phyloP scores from a whole-genome alignment of 2,113 vertebrate species.

The Lontra canadensis region DNA sequence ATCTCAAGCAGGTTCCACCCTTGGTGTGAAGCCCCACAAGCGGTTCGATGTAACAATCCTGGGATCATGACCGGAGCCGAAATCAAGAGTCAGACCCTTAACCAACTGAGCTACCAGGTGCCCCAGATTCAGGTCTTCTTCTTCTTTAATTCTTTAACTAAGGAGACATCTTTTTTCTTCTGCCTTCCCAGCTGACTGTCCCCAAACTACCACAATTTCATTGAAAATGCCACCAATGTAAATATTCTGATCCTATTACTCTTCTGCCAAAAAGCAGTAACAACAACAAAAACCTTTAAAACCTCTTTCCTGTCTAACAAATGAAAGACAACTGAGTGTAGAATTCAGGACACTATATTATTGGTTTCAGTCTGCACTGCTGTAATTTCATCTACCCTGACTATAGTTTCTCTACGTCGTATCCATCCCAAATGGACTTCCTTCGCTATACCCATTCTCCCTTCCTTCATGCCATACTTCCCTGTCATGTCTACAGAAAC shows the following conservation, averaged over 20 bases:
- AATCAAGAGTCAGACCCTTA: not conserved
- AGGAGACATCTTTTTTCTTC: not conserved
- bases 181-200: not conserved
- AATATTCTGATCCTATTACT: not conserved
- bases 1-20: not conserved
- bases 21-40: not conserved
- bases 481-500: not conserved
- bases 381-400: too few species aligned
- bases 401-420: accelerated
- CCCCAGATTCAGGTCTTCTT: not conserved
- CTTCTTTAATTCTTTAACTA: not conserved
- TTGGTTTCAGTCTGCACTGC: not conserved
- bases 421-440: not conserved
- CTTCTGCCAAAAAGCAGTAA: not conserved
- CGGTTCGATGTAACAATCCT: not conserved
- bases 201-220: not conserved
- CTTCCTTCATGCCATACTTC: not conserved
- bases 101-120: not conserved
- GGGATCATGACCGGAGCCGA: not conserved
- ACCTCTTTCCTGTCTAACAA: not conserved
- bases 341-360: not conserved
- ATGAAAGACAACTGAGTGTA: not conserved
- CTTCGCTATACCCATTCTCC: accelerated
- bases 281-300: not conserved
- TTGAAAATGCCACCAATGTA: not conserved